Evolutionary conservation across 2,113 vertebrate genomes (phyloP).

Genomic region (Myotis davidii): DNA sequence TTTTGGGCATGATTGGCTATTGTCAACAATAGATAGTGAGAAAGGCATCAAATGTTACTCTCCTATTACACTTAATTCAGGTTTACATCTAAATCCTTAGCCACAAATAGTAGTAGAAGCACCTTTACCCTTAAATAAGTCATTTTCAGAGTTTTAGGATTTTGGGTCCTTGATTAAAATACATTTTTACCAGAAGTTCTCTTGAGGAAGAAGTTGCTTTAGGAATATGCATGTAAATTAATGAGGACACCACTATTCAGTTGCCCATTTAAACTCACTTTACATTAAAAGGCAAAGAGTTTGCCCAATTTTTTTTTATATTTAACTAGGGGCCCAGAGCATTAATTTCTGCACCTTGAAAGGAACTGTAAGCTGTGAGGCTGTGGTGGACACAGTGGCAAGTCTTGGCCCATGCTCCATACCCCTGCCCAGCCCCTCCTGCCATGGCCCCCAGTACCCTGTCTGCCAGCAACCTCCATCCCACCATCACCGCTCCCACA

Average conservation of each 20-base stretch:
- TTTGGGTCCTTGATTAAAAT: constrained; percentile 18
- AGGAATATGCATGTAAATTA: not conserved
- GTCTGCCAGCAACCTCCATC: no score
- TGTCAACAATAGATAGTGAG: not conserved
- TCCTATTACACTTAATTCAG: constrained; percentile 15
- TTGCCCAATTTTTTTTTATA: not conserved
- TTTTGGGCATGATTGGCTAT: not conserved
- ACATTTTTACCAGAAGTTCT: not conserved
- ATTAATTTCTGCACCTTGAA: no score
- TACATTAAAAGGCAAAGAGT: not conserved
- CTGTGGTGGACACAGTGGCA: no score
- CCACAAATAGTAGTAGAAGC: not conserved
- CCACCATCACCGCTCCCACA: no score
- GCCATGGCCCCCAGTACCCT: no score
- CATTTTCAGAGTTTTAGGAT: constrained; percentile 25
- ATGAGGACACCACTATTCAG: not conserved
- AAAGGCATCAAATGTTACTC: not conserved
- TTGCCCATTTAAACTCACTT: not conserved
- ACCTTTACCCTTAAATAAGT: not conserved
- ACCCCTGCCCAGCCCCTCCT: no score
- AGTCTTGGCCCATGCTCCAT: no score
- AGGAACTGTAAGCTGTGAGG: no score
- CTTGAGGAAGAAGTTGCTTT: not conserved
- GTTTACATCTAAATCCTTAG: not conserved
- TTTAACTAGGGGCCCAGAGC: not conserved